A percentile compares a stretch with the other conserved stretches of the same genome.
phyloP scores from a whole-genome alignment of 1,140 invertebrate species.

The Druon quercuslanigerum region DNA sequence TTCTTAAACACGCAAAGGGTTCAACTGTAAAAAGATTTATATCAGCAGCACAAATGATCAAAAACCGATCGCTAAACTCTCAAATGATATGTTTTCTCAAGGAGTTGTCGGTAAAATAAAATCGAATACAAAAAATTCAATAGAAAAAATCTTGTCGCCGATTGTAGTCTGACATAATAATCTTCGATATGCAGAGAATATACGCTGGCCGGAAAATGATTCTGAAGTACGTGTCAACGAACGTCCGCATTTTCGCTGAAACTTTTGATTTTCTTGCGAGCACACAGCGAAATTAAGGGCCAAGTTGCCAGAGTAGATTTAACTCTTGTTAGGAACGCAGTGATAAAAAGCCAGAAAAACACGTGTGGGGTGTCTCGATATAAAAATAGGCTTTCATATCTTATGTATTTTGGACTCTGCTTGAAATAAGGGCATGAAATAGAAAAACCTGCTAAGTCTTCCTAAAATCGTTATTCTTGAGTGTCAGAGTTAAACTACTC shows the following conservation, averaged over 20 bases:
- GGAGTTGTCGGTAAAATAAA: background rate
- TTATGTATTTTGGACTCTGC: conserved; percentile 56
- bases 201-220: conserved; percentile 60
- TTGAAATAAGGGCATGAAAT: conserved; percentile 36
- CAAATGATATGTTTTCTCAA: conserved; percentile 9
- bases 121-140: conserved; percentile 27
- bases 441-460: conserved; percentile 50
- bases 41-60: background rate
- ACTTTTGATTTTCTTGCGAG: conserved; percentile 24
- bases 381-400: conserved; percentile 60
- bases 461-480: conserved; percentile 43
- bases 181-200: conserved; percentile 47
- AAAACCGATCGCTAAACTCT: background rate
- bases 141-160: conserved; percentile 14
- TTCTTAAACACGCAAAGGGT: background rate
- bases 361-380: conserved; percentile 46
- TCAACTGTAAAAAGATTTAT: conserved; percentile 10
- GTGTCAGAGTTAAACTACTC: conserved; percentile 55
- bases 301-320: conserved; percentile 37
- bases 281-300: conserved; percentile 36
- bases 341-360: conserved; percentile 6
- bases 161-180: conserved; percentile 3
- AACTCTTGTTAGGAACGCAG: conserved; percentile 24
- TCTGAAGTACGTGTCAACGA: conserved; percentile 24
- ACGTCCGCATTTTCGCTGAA: conserved; percentile 22